A percentile compares a stretch with the other conserved stretches of the same genome.
Evolutionary conservation across 2,113 vertebrate species (phyloP).

Genomic region (Chaetorhynchus papuensis): DNA sequence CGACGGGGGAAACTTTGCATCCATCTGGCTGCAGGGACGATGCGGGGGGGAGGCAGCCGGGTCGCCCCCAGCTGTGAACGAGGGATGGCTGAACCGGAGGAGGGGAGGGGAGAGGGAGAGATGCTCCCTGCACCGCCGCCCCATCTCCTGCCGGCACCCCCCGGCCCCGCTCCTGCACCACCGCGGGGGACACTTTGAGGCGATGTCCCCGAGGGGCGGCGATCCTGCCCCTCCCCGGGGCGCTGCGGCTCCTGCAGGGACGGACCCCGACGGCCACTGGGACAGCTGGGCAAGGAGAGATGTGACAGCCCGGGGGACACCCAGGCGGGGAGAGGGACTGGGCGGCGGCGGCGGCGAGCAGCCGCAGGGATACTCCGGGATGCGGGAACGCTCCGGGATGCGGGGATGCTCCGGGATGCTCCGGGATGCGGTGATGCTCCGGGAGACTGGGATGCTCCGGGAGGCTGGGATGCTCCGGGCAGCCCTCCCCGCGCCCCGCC

Average conservation of each 20-base stretch:
- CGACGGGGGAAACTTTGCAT: background rate
- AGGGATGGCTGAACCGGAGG: background rate
- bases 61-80: accelerated
- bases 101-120: background rate
- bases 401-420: background rate
- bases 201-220: background rate
- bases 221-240: background rate
- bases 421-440: background rate
- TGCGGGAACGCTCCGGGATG: background rate
- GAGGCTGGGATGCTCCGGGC: background rate
- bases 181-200: background rate
- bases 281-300: background rate
- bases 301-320: background rate
- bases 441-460: background rate
- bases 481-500: background rate
- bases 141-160: background rate
- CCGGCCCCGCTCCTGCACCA: background rate
- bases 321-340: background rate
- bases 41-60: background rate
- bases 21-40: background rate
- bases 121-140: background rate
- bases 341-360: background rate
- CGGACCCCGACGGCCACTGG: background rate
- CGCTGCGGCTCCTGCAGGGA: background rate
- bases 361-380: background rate